Conservation (phyloP, 1,140 invertebrate genomes). For the Caenorhabditis elegans region DNA sequence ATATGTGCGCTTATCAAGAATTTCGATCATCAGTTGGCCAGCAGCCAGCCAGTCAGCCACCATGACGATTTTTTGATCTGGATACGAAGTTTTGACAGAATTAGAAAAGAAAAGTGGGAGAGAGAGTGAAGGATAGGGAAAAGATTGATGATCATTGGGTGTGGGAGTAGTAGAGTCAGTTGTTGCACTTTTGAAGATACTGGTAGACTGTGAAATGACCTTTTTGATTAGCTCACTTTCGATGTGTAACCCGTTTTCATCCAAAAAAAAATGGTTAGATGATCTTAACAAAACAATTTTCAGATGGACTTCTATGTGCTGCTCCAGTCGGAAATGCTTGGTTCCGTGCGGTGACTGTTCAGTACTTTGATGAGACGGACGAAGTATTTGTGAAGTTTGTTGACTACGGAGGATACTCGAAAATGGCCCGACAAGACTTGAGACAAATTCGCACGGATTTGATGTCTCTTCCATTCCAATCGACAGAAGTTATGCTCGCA, state of each 20-base stretch:
- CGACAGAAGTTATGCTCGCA: conserved; percentile 85
- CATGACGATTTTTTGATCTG: neutral
- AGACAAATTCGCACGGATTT: conserved; percentile 87
- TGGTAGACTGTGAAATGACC: neutral
- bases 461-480: conserved; percentile 89
- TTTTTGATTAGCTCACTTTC: conserved; percentile 16
- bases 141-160: conserved; percentile 17
- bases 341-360: conserved; percentile 81
- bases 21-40: conserved; percentile 14
- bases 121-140: neutral
- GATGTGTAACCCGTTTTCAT: neutral
- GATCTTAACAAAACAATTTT: no score
- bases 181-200: neutral
- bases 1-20: neutral
- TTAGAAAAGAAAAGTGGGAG: neutral
- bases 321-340: conserved; percentile 79
- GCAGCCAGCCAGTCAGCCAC: neutral
- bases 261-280: neutral
- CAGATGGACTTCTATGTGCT: conserved; percentile 83
- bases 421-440: conserved; percentile 75
- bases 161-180: neutral
- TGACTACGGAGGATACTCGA: conserved; percentile 87
- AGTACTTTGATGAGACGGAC: conserved; percentile 66
- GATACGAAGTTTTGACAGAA: neutral
- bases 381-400: conserved; percentile 78